A percentile compares a stretch with the other conserved stretches of the same genome.
Evolutionary conservation across 2,888 invertebrate species (phyloP).

Genomic region (Dusona sp.): DNA sequence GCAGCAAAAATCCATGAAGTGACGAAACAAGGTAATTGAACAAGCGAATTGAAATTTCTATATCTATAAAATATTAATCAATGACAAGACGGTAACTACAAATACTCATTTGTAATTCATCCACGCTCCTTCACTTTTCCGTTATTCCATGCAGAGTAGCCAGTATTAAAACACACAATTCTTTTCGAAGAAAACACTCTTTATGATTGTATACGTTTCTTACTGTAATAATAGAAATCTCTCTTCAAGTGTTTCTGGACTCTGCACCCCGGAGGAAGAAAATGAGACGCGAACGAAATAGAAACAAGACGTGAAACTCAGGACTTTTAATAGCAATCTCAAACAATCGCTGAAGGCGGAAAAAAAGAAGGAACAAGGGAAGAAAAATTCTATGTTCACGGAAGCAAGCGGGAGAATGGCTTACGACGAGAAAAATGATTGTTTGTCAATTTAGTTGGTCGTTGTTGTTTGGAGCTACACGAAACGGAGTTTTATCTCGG

Average conservation of each 20-base stretch:
- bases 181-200: slow-evolving; percentile 31
- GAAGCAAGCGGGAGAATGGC: slow-evolving; percentile 18
- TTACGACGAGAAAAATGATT: slow-evolving; percentile 30
- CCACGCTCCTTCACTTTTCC: slow-evolving; percentile 11
- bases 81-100: slow-evolving; percentile 25
- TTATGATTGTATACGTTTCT: slow-evolving; percentile 27
- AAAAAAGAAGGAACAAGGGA: slow-evolving; percentile 6
- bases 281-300: slow-evolving; percentile 30
- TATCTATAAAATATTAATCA: not conserved
- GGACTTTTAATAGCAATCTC: slow-evolving; percentile 62
- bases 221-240: slow-evolving; percentile 57
- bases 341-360: slow-evolving; percentile 49
- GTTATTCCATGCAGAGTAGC: slow-evolving; percentile 19
- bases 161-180: slow-evolving; percentile 39
- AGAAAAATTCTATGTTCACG: slow-evolving; percentile 16
- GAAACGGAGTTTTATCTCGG: slow-evolving; percentile 32
- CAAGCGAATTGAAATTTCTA: slow-evolving; percentile 36
- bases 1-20: not conserved
- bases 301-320: slow-evolving; percentile 38
- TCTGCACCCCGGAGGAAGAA: not conserved
- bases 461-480: slow-evolving; percentile 28
- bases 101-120: slow-evolving; percentile 56
- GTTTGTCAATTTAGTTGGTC: slow-evolving; percentile 54
- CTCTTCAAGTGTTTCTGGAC: slow-evolving; percentile 22
- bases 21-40: slow-evolving; percentile 32